Evolutionary conservation across 2,113 vertebrate genomes (phyloP).

Genomic region (Pachycephala philippinensis): DNA sequence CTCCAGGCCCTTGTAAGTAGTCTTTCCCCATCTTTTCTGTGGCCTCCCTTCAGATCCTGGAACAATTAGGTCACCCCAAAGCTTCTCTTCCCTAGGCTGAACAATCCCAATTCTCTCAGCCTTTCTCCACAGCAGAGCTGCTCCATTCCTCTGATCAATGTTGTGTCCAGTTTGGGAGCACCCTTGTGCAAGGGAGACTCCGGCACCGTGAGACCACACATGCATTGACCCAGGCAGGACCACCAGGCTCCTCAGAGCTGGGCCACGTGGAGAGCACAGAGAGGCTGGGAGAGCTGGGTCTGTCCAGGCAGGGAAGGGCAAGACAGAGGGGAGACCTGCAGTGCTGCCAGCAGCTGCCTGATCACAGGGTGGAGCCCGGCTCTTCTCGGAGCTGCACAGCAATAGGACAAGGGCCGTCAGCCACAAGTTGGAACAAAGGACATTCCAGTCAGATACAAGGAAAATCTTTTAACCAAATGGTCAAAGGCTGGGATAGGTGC

Average conservation of each 20-base stretch:
- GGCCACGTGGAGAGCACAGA: background rate
- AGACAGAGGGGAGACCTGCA: background rate
- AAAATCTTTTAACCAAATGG: background rate
- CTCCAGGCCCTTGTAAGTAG: background rate
- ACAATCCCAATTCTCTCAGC: background rate
- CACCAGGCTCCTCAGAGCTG: background rate
- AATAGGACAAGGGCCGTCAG: background rate
- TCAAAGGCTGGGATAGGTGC: background rate
- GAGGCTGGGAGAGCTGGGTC: background rate
- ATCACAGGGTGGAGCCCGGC: rapidly evolving
- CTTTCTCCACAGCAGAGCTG: background rate
- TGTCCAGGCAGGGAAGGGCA: background rate
- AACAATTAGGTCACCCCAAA: background rate
- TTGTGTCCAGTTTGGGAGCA: background rate
- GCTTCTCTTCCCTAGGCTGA: background rate
- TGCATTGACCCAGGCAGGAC: background rate
- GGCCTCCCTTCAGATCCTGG: no score
- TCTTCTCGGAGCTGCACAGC: background rate
- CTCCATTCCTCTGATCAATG: background rate
- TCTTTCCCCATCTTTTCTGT: background rate
- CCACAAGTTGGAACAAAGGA: background rate
- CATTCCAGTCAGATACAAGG: background rate
- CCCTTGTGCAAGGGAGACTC: background rate
- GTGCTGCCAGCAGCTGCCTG: background rate
- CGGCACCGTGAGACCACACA: background rate